Evolutionary conservation across 2,888 invertebrate genomes (phyloP).

Genomic region (Thelaira solivaga): DNA sequence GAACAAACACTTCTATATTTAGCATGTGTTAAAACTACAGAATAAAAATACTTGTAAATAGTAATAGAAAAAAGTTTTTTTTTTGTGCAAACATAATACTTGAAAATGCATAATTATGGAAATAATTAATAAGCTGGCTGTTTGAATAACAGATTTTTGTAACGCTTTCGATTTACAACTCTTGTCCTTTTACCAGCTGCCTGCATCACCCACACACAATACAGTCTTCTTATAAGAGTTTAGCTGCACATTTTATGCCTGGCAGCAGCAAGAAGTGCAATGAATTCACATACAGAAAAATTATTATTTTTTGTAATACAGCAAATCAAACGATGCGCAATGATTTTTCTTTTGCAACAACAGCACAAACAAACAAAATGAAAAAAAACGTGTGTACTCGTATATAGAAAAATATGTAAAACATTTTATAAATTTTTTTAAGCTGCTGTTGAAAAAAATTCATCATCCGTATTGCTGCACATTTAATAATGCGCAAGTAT

Average conservation of each 20-base stretch:
- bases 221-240: constrained; percentile 34
- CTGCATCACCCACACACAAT: neutral
- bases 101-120: constrained; percentile 58
- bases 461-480: constrained; percentile 63
- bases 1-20: constrained; percentile 13
- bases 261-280: constrained; percentile 44
- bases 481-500: constrained; percentile 63
- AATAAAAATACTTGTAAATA: neutral
- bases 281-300: constrained; percentile 27
- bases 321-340: constrained; percentile 64
- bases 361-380: too few species aligned
- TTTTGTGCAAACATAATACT: constrained; percentile 46
- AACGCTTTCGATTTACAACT: constrained; percentile 52
- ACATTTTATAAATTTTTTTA: neutral
- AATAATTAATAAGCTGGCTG: constrained; percentile 59
- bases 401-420: constrained; percentile 28
- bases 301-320: constrained; percentile 42
- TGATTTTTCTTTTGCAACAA: constrained; percentile 57
- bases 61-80: constrained; percentile 45
- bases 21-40: constrained; percentile 42
- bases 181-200: neutral
- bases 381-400: constrained; percentile 1
- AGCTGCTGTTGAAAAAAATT: constrained; percentile 37
- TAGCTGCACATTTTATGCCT: constrained; percentile 54
- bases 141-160: constrained; percentile 42